Evolutionary conservation across 2,888 invertebrate genomes (phyloP).

Genomic region (Drosophila phalerata): DNA sequence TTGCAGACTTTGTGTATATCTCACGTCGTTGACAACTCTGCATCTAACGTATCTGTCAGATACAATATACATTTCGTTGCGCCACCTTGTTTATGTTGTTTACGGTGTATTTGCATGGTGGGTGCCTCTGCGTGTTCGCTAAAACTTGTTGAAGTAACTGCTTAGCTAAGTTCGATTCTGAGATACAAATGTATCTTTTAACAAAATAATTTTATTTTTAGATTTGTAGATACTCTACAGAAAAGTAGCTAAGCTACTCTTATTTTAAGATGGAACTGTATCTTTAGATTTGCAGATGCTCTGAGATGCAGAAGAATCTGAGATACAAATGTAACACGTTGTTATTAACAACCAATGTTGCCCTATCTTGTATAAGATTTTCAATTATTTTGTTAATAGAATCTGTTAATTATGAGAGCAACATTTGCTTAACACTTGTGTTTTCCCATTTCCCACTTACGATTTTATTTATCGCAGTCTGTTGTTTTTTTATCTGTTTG

Average conservation of each 20-base stretch:
- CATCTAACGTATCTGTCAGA: conserved; percentile 54
- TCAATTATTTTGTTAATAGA: neutral
- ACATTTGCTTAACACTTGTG: conserved; percentile 1
- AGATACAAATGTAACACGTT: neutral
- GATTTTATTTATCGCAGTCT: conserved; percentile 21
- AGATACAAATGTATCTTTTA: conserved; percentile 8
- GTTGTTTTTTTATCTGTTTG: conserved; percentile 38
- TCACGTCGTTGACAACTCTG: conserved; percentile 40
- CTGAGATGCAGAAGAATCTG: neutral
- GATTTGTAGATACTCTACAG: neutral
- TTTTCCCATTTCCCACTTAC: conserved; percentile 23
- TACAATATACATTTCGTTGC: conserved; percentile 52
- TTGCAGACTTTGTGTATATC: conserved; percentile 34
- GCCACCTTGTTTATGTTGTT: conserved; percentile 51
- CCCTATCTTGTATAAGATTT: neutral
- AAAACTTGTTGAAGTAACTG: conserved; percentile 16
- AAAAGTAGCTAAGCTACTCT: neutral
- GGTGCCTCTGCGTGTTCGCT: conserved; percentile 27
- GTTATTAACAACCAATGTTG: no score
- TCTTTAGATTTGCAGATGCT: neutral
- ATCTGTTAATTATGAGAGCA: conserved; percentile 2
- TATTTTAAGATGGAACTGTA: neutral
- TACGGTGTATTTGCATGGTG: conserved; percentile 63
- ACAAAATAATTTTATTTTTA: neutral
- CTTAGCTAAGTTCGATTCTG: neutral